These are phyloP conservation scores for Tachysurus fulvidraco DNA, from an alignment of 2,113 vertebrate species.

Conservation along the genomic window DNA sequence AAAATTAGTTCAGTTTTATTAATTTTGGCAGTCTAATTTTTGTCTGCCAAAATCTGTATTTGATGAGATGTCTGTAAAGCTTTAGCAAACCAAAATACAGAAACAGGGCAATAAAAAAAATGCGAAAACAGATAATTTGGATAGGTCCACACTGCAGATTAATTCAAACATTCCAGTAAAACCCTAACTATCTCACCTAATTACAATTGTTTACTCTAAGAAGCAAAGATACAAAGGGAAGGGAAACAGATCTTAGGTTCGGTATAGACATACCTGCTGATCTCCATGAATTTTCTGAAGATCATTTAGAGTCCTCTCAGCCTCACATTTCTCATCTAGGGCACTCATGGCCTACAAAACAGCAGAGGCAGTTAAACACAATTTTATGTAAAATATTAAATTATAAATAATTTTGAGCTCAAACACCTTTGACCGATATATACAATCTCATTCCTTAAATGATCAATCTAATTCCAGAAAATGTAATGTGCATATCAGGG, in stretches of 20 bases:
- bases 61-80: background rate
- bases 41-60: background rate
- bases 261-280: constrained; percentile 74
- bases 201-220: background rate
- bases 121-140: background rate
- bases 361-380: constrained; percentile 31
- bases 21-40: background rate
- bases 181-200: background rate
- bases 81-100: constrained; percentile 58
- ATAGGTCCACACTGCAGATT: background rate
- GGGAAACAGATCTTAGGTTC: background rate
- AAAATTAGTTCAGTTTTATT: background rate
- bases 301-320: constrained; percentile 81
- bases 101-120: constrained; percentile 50
- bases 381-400: background rate
- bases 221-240: background rate
- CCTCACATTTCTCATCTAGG: constrained; percentile 83
- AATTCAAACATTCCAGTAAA: background rate
- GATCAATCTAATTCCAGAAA: background rate
- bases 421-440: background rate
- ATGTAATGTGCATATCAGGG: background rate
- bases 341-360: constrained; percentile 80
- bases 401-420: background rate
- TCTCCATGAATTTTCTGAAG: constrained; percentile 80
- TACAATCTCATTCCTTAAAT: background rate